Conservation (phyloP, 2,797 vertebrate genomes). For the Poeciliopsis gracilis region DNA sequence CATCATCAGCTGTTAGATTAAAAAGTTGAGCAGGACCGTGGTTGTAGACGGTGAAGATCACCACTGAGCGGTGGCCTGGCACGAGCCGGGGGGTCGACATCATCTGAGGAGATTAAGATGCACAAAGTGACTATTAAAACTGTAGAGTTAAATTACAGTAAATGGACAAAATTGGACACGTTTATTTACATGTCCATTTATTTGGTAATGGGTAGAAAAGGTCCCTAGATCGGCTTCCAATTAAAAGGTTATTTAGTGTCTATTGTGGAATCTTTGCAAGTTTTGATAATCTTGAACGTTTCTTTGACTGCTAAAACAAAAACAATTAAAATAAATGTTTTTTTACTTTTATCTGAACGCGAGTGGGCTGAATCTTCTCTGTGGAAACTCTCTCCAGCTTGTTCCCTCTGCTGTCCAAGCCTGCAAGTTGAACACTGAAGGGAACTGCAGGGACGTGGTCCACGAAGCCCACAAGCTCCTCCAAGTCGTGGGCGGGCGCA, state of each 20-base stretch:
- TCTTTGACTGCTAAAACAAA: not conserved
- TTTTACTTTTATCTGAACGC: slow-evolving; percentile 79
- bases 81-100: slow-evolving; percentile 69
- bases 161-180: too few relatives aligned
- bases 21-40: slow-evolving; percentile 75
- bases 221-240: not conserved
- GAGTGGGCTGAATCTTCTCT: slow-evolving; percentile 81
- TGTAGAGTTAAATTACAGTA: not conserved
- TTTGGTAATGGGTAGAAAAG: not conserved
- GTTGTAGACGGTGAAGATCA: slow-evolving; percentile 79
- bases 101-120: slow-evolving; percentile 58
- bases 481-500: slow-evolving; percentile 33
- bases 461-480: slow-evolving; percentile 77
- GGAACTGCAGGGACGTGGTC: slow-evolving; percentile 73
- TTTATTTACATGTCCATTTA: not conserved
- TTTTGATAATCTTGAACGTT: not conserved
- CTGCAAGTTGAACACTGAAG: slow-evolving; percentile 82
- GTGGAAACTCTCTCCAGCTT: slow-evolving; percentile 81
- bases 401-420: slow-evolving; percentile 74
- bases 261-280: not conserved
- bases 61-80: slow-evolving; percentile 72
- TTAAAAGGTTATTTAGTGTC: not conserved
- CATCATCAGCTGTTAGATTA: slow-evolving; percentile 74
- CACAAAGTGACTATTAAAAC: not conserved
- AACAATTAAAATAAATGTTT: not conserved